Percentiles rank a stretch among this genome's conserved stretches.
phyloP scores from a whole-genome alignment of 1,140 invertebrate species.

The Nomia melanderi region DNA sequence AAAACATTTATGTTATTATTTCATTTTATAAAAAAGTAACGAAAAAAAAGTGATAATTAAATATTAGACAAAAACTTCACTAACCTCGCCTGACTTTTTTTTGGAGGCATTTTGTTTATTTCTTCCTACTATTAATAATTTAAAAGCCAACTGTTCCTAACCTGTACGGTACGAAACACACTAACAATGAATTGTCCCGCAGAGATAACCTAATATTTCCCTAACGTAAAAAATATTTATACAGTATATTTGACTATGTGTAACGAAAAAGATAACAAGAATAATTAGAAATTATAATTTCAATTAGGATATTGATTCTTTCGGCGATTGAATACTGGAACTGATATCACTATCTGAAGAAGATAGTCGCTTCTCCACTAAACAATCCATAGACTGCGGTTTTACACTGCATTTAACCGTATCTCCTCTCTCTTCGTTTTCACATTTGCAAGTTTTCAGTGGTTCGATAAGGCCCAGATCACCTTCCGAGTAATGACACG shows the following conservation, averaged over 20 bases:
- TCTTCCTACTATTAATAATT: no score
- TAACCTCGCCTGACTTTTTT: conserved; percentile 11
- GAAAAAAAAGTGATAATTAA: background rate
- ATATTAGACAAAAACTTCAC: background rate
- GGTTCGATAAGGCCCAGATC: conserved; percentile 22
- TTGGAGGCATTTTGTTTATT: conserved; percentile 5
- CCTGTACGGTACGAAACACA: background rate
- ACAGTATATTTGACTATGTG: background rate
- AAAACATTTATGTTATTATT: background rate
- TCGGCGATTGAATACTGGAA: conserved; percentile 37
- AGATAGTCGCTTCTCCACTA: conserved; percentile 13
- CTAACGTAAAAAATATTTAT: background rate
- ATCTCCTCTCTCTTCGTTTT: background rate
- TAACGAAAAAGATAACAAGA: background rate
- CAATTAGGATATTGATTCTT: conserved; percentile 20
- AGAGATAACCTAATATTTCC: background rate
- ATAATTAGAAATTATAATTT: background rate
- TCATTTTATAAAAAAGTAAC: background rate
- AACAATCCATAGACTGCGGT: background rate
- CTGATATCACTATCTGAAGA: conserved; percentile 42
- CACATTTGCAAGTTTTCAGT: background rate
- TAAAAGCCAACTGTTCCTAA: background rate
- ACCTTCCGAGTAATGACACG: conserved; percentile 21
- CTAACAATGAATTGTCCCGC: background rate
- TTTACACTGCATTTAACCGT: background rate